A percentile compares a stretch with the other conserved stretches of the same genome.
These are phyloP conservation scores for Papilio demoleus DNA, from an alignment of 2,888 invertebrate species.

Conservation along the genomic window DNA sequence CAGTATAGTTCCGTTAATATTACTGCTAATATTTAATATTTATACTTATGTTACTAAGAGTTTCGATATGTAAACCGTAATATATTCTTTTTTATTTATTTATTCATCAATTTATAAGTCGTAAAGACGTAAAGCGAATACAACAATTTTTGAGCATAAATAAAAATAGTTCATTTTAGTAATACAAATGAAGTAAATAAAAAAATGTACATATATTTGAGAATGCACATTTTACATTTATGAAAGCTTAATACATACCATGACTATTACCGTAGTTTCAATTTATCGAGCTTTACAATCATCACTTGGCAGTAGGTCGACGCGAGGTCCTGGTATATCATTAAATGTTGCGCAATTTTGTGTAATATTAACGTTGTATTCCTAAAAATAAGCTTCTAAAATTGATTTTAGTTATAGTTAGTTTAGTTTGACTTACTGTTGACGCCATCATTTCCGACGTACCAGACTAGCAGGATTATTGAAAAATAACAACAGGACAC, in stretches of 20 bases:
- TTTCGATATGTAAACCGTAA: too few relatives aligned
- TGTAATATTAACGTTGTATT: background rate
- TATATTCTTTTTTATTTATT: too few relatives aligned
- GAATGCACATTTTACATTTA: conserved; percentile 1
- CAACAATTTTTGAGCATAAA: too few relatives aligned
- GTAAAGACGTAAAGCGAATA: too few relatives aligned
- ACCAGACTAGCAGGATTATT: too few relatives aligned
- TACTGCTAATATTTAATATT: background rate
- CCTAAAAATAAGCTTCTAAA: background rate
- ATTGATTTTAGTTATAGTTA: background rate
- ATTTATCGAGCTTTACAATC: conserved; percentile 3
- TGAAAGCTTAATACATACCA: conserved; percentile 1
- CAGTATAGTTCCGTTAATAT: background rate
- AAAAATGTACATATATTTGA: too few relatives aligned
- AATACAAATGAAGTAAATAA: background rate
- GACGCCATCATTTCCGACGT: too few relatives aligned
- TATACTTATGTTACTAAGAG: background rate
- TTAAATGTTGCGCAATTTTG: background rate
- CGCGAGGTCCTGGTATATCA: background rate
- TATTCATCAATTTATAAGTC: too few relatives aligned
- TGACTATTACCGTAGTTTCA: conserved; percentile 1
- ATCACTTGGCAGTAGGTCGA: background rate
- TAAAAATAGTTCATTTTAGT: too few relatives aligned
- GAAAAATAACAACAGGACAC: too few relatives aligned
- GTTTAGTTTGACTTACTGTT: background rate